Base-by-base conservation (phyloP, 2,797 vertebrate species). In the Enteromius thamalakanensis region DNA sequence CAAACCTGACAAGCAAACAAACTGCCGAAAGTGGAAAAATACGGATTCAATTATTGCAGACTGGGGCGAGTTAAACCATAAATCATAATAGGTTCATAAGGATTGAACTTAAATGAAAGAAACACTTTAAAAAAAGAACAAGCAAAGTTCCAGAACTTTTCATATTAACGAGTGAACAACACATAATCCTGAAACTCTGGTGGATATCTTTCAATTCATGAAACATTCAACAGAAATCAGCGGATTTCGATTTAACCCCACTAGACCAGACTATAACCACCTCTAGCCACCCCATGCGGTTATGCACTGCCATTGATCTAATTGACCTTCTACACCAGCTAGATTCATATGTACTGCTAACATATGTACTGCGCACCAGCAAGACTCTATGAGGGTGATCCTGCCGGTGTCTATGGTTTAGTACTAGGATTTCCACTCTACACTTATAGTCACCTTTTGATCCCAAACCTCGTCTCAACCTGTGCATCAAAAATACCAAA, bases 401-500 rank as follows among this genome's bases (percentile, higher is more conserved):
- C 60, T 23, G 51, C 40, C 21, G 14, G 23, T 51, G 55, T 32
- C 83, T 79, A 79, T 29, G n/a, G 68, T 64, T 84, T 42, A 80
- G 76, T 32, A 6, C 82, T 79, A 79, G 21, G 62, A 82, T 76
- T 72, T 64, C n/a, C 65, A 23, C 37, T 67, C 68, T 79, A 79
- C 26, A 62, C 69, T 79, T 34, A 84, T 75, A 84, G 77, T 84
- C 83, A 84, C 83, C 83, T 84, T 74, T 4, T 26, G 55, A 72
- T 55, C 40, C 29, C 83, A 80, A 84, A 67, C 77, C 76, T 51
- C 64, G 34, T 47, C 34, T 69, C 53, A 72, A 74, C 83, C 83
- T 84, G 83, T 62, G 64, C 42, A 67, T 21, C 79, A 80, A 6
- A 85, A 64, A 68, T 51, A 80, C 37, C 26, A 70, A 76, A 85